These are phyloP conservation scores for Odocoileus hemionus DNA, from an alignment of 2,113 vertebrate species.

Conservation along the genomic window DNA sequence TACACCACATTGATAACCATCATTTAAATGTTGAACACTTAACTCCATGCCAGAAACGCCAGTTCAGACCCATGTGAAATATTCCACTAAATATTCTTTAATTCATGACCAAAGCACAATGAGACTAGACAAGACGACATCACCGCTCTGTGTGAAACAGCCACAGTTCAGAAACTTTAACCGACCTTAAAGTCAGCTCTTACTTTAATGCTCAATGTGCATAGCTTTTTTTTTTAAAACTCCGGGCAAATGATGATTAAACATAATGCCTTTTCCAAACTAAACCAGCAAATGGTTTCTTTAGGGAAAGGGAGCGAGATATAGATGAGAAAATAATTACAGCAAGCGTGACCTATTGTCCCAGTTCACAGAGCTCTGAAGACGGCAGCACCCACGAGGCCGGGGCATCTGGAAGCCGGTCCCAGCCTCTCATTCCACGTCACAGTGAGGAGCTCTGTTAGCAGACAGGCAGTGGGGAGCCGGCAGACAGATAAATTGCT, in stretches of 20 bases:
- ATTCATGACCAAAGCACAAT: not conserved
- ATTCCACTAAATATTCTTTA: not conserved
- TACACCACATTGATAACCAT: not conserved
- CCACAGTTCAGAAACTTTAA: not conserved
- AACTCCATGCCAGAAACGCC: not conserved
- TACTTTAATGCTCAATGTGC: not conserved
- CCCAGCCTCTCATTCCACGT: not conserved
- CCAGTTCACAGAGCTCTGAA: not conserved
- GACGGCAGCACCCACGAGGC: not conserved
- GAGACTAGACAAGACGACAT: not conserved
- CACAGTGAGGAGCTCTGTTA: not conserved
- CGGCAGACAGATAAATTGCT: not conserved
- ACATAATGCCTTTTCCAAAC: not conserved
- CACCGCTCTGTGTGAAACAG: not conserved
- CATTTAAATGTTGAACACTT: not conserved
- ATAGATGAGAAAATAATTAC: not conserved
- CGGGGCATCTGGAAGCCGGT: not conserved
- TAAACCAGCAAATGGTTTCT: not conserved
- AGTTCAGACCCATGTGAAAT: not conserved
- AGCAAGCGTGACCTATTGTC: constrained; percentile 1
- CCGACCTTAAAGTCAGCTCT: not conserved
- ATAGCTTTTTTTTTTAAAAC: not conserved
- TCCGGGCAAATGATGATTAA: not conserved
- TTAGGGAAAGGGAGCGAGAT: not conserved
- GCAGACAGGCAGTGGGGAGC: not conserved